Evolutionary conservation across 2,888 invertebrate genomes (phyloP).

Genomic region (Macropis europaea): DNA sequence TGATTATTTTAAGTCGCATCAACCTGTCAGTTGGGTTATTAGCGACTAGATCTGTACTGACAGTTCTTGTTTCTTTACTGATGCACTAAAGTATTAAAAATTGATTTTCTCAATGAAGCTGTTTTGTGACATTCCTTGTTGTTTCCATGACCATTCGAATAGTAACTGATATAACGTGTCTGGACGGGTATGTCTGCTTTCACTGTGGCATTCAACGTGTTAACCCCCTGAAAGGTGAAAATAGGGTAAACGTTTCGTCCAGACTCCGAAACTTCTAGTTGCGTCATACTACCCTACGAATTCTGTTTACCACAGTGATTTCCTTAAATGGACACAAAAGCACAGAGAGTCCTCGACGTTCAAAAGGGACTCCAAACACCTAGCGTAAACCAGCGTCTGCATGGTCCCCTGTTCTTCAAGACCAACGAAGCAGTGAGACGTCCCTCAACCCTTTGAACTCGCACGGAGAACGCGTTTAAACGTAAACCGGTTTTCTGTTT

Average conservation of each 20-base stretch:
- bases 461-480: neutral
- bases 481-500: constrained; percentile 33
- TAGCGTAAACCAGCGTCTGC: neutral
- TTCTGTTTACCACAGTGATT: constrained; percentile 65
- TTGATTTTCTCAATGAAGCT: too few species aligned
- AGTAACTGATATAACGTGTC: too few species aligned
- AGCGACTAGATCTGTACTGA: too few species aligned
- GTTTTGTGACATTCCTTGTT: too few species aligned
- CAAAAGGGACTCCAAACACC: neutral
- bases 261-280: constrained; percentile 10
- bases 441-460: constrained; percentile 60
- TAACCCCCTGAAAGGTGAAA: too few species aligned
- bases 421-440: constrained; percentile 64
- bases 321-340: constrained; percentile 59
- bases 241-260: neutral
- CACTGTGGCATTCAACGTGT: too few species aligned
- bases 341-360: constrained; percentile 2
- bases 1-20: too few species aligned
- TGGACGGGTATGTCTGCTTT: too few species aligned
- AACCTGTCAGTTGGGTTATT: too few species aligned
- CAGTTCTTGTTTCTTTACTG: too few species aligned
- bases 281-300: constrained; percentile 49
- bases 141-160: too few species aligned
- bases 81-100: too few species aligned
- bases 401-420: constrained; percentile 57